phyloP scores from a whole-genome alignment of 2,113 vertebrate species.

The Pontoporia blainvillei region DNA sequence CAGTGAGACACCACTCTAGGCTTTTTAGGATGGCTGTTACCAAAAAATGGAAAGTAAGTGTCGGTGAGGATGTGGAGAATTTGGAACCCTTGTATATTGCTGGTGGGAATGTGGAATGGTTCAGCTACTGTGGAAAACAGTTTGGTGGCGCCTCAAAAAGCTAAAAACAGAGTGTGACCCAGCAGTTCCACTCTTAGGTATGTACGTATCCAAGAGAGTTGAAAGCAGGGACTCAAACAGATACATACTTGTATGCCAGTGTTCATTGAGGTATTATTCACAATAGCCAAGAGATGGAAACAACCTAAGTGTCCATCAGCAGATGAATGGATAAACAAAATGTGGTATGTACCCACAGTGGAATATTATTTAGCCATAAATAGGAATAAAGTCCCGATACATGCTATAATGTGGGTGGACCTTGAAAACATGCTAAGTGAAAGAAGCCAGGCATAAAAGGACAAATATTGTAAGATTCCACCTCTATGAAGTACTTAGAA shows the following conservation, averaged over 20 bases:
- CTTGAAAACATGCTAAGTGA: background rate
- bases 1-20: background rate
- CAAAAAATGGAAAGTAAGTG: too few relatives aligned
- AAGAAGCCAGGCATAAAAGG: background rate
- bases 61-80: background rate
- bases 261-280: background rate
- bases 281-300: too few relatives aligned
- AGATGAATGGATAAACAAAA: background rate
- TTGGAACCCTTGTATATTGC: background rate
- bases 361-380: background rate
- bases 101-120: background rate
- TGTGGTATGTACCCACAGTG: fast-evolving
- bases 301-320: background rate
- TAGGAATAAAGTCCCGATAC: background rate
- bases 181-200: background rate
- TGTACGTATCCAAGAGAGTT: background rate
- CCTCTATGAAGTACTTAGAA: background rate
- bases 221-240: background rate
- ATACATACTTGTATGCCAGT: background rate
- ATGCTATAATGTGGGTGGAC: background rate
- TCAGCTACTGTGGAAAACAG: too few relatives aligned
- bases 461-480: background rate
- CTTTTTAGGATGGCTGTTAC: background rate
- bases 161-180: background rate
- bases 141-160: background rate